Evolutionary conservation across 2,888 invertebrate genomes (phyloP).

Genomic region (Agonum fuliginosum): DNA sequence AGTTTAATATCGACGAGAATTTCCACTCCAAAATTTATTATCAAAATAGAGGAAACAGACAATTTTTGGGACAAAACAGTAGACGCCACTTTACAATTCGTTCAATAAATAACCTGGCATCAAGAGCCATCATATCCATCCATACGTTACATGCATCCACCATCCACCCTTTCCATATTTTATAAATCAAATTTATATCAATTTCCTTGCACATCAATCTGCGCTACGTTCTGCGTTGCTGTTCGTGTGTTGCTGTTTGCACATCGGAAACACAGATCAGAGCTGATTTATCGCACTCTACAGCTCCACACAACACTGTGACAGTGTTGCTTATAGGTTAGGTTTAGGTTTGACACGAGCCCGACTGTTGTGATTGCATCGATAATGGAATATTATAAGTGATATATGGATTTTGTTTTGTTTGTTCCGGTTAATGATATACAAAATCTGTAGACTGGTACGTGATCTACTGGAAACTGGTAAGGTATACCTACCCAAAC

Average conservation of each 20-base stretch:
- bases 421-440: no score
- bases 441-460: no score
- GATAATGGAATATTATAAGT: slow-evolving; percentile 18
- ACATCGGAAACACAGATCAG: slow-evolving; percentile 18
- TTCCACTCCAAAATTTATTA: no score
- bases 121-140: background rate
- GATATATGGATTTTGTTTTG: no score
- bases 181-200: slow-evolving; percentile 56
- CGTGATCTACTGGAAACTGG: no score
- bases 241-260: slow-evolving; percentile 20
- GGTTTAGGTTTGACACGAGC: background rate
- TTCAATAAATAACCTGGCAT: slow-evolving; percentile 18
- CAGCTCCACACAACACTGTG: background rate
- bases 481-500: no score
- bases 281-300: background rate
- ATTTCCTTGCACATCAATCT: slow-evolving; percentile 36
- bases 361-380: background rate
- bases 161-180: slow-evolving; percentile 37
- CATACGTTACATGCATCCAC: no score
- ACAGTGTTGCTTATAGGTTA: background rate
- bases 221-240: no score
- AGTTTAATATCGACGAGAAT: no score
- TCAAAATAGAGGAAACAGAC: no score
- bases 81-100: background rate
- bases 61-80: background rate